Conservation (phyloP, 2,113 vertebrate species). For the Datnioides undecimradiatus region DNA sequence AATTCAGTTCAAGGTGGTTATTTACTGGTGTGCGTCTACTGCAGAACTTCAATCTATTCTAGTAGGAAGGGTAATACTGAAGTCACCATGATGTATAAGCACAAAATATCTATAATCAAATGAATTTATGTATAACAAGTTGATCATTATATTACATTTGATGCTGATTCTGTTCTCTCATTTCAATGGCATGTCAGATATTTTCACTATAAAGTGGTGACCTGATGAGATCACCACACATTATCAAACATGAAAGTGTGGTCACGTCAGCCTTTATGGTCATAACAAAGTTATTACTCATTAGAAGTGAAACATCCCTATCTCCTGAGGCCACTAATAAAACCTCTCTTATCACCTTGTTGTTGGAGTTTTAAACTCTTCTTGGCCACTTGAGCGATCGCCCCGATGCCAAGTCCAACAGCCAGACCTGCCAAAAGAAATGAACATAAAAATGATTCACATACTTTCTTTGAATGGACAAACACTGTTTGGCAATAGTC, state of each 20-base stretch:
- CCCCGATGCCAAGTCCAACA: slow-evolving; percentile 92
- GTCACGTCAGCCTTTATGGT: background rate
- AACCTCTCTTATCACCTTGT: slow-evolving; percentile 41
- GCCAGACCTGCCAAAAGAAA: slow-evolving; percentile 86
- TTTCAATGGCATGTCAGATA: too few relatives aligned
- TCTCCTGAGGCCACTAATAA: background rate
- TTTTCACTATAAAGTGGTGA: too few relatives aligned
- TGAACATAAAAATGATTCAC: background rate
- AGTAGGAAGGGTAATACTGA: background rate
- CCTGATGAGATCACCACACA: background rate
- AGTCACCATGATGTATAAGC: background rate
- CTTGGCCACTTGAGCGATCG: slow-evolving; percentile 92
- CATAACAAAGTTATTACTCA: too few relatives aligned
- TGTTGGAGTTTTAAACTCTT: slow-evolving; percentile 88
- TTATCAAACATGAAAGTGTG: background rate
- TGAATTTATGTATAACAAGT: background rate
- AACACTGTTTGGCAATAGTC: background rate
- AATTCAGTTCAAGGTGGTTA: background rate
- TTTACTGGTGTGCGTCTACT: background rate
- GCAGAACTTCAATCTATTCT: too few relatives aligned
- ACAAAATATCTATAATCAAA: background rate
- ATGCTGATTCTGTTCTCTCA: background rate
- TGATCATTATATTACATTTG: background rate
- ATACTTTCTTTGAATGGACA: background rate
- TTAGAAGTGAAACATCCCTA: background rate